Evolutionary conservation across 2,113 vertebrate genomes (phyloP).

Genomic region (Stomatorhinus ivindoensis): DNA sequence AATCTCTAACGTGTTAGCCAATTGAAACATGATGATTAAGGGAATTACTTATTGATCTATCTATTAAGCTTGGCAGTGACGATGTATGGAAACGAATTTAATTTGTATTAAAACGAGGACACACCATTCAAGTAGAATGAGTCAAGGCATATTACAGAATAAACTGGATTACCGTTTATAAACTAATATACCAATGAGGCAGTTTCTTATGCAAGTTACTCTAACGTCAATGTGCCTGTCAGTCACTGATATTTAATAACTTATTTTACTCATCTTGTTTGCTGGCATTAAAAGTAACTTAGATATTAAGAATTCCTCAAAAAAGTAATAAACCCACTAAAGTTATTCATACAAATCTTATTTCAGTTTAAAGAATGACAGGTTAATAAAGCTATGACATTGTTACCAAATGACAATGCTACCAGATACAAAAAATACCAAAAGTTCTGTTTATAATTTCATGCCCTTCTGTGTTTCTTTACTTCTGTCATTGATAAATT

Average conservation of each 20-base stretch:
- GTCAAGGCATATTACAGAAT: neutral
- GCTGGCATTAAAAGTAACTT: neutral
- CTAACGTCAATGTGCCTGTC: neutral
- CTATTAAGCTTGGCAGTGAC: neutral
- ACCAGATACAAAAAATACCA: too few relatives aligned
- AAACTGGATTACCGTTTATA: neutral
- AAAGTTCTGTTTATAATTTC: too few relatives aligned
- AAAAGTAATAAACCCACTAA: neutral
- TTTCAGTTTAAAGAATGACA: neutral
- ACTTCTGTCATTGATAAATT: too few relatives aligned
- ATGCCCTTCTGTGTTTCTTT: too few relatives aligned
- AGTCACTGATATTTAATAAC: neutral
- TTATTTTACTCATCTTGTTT: neutral
- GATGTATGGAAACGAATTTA: too few relatives aligned
- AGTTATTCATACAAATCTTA: neutral
- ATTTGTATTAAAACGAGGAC: too few relatives aligned
- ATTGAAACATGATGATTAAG: neutral
- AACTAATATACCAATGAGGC: neutral
- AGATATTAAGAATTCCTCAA: neutral
- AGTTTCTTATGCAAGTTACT: neutral
- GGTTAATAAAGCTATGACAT: neutral
- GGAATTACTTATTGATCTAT: neutral
- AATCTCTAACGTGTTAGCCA: neutral
- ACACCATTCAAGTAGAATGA: neutral
- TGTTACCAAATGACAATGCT: neutral